Evolutionary conservation across 2,888 invertebrate species (phyloP).

Genomic region (Caenorhabditis auriculariae): DNA sequence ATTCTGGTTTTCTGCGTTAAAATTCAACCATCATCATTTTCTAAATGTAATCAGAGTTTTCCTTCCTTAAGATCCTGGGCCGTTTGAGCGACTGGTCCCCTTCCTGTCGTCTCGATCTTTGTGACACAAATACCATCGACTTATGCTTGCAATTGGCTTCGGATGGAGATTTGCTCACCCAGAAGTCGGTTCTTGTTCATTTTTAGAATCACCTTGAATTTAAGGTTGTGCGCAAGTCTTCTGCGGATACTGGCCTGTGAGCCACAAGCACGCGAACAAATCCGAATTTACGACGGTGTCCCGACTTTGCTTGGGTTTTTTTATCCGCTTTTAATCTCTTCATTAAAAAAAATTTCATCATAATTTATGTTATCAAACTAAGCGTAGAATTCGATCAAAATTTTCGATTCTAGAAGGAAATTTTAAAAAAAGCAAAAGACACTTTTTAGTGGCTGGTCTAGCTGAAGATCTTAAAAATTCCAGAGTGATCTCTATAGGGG

Average conservation of each 20-base stretch:
- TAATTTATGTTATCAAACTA: too few relatives aligned
- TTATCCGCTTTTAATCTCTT: background rate
- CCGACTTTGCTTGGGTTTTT: constrained; percentile 33
- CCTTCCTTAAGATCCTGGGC: constrained; percentile 25
- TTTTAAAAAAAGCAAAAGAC: too few relatives aligned
- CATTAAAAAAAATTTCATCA: too few relatives aligned
- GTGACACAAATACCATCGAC: constrained; percentile 45
- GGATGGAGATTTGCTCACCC: constrained; percentile 46
- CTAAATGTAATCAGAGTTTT: too few relatives aligned
- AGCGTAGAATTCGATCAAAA: too few relatives aligned
- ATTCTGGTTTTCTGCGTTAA: constrained; percentile 1
- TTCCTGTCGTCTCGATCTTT: constrained; percentile 32
- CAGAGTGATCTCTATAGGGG: too few relatives aligned
- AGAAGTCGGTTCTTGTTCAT: constrained; percentile 49
- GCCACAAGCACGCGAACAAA: constrained; percentile 43
- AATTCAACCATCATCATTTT: background rate
- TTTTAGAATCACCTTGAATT: background rate
- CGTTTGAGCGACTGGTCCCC: constrained; percentile 37
- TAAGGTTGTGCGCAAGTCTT: constrained; percentile 43
- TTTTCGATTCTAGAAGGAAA: too few relatives aligned
- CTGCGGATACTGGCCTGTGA: constrained; percentile 46
- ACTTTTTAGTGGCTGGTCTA: too few relatives aligned
- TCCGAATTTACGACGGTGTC: constrained; percentile 50
- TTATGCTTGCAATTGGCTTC: constrained; percentile 38
- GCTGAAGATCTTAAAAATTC: too few relatives aligned